Base-by-base conservation (phyloP, 1,140 invertebrate species). In the Drosophila mojavensis region DNA sequence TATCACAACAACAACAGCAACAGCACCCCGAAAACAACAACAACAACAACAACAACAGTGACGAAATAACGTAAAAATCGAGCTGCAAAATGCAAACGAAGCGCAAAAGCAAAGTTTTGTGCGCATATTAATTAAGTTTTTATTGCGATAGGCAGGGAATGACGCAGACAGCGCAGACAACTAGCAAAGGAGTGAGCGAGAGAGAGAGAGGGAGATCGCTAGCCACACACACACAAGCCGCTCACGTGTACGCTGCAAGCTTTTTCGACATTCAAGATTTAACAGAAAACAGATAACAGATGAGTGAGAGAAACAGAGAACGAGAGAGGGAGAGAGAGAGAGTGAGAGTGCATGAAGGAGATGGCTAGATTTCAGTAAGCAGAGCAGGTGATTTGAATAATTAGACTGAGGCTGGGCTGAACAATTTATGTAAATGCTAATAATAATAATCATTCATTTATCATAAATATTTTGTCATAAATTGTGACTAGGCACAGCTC, bases 101-200 rank as follows among this genome's bases (percentile, higher is more conserved):
- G 60, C 68, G 41, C 36, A 39, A 39, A 39, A 39, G 36, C 36
- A 63, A 48, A 71, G 24, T 63, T 70, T 62, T 39, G 53, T 64
- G 48, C 43, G 47, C 26, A 67, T 63, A 70, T 50, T 79, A 67
- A 88, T 76, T 59, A 77, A 62, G 64, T 50, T 76, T 67, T 51
- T 51, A 67, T 83, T 89, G 82, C 45, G 79, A 71, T 79, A 86
- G 79, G 70, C 67, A 47, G n/a, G 15, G 60, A 28, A 62, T 63
- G 59, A 54, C 66, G 66, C 59, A 41, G 64, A 43, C 48, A n/a
- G 30, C 45, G 15, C 43, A 20, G 7, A 28, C 11, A 51, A 10
- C 28, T 2, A 15, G 41, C 13, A 6, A 47, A 15, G 2, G 43
- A 15, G 15, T 2, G 43, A 9, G 4, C 15, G 15, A 26, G 2